Evolutionary conservation across 2,888 invertebrate species (phyloP).

Genomic region (Hydroisotoma schaefferi): DNA sequence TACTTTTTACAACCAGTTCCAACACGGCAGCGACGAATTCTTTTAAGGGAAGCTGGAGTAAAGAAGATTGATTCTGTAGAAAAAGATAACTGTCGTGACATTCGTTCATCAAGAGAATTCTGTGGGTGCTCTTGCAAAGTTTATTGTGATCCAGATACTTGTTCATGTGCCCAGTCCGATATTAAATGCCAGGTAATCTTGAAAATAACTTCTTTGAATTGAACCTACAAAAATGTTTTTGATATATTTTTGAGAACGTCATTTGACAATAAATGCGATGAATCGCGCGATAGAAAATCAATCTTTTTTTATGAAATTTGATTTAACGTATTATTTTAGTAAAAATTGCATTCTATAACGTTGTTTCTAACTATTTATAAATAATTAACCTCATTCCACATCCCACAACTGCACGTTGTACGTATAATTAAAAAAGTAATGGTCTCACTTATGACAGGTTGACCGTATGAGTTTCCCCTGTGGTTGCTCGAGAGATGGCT

Average conservation of each 20-base stretch:
- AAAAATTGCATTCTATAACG: no score
- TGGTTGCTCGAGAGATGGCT: conserved; percentile 90
- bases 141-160: conserved; percentile 91
- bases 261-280: no score
- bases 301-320: no score
- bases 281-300: no score
- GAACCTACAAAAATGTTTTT: not conserved
- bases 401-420: no score
- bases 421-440: no score
- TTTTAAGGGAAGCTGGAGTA: conserved; percentile 87
- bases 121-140: conserved; percentile 91
- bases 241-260: no score
- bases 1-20: conserved; percentile 88
- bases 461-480: conserved; percentile 95
- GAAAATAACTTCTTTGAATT: not conserved
- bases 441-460: no score
- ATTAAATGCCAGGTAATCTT: conserved; percentile 81
- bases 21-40: conserved; percentile 79
- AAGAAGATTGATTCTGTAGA: conserved; percentile 88
- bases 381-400: no score
- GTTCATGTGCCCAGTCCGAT: conserved; percentile 88
- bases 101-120: conserved; percentile 84
- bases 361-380: no score
- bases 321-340: no score
- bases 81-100: conserved; percentile 90